These are phyloP conservation scores for Esox masquinongy DNA, from an alignment of 2,797 vertebrate genomes.

Conservation along the genomic window DNA sequence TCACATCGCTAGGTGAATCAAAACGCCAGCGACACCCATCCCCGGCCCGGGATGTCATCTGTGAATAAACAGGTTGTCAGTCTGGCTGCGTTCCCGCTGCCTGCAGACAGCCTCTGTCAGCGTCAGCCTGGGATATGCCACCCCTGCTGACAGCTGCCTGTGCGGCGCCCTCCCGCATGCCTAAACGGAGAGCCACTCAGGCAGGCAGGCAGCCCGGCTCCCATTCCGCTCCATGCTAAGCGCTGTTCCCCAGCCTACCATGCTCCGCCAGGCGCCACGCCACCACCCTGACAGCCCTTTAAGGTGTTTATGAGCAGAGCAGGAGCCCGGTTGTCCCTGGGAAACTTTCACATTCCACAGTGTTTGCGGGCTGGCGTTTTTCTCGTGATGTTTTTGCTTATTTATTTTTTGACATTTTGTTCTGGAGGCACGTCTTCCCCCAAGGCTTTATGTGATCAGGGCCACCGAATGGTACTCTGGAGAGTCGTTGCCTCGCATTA, in stretches of 20 bases:
- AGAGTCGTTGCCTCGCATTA: too few relatives aligned
- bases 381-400: constrained; percentile 43
- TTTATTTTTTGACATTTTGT: constrained; percentile 13
- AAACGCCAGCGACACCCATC: constrained; percentile 91
- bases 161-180: constrained; percentile 72
- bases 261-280: constrained; percentile 14
- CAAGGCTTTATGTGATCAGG: too few relatives aligned
- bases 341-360: constrained; percentile 70
- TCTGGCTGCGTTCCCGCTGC: constrained; percentile 87
- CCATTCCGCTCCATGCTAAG: constrained; percentile 49
- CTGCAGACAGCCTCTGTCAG: constrained; percentile 95
- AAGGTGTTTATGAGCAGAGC: constrained; percentile 72
- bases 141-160: constrained; percentile 94
- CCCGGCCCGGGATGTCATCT: constrained; percentile 85
- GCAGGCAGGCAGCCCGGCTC: constrained; percentile 70
- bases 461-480: too few relatives aligned
- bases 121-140: constrained; percentile 90
- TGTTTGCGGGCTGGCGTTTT: constrained; percentile 38
- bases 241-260: constrained; percentile 61
- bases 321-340: constrained; percentile 61
- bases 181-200: constrained; percentile 66
- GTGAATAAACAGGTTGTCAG: constrained; percentile 97
- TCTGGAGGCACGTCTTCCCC: too few relatives aligned
- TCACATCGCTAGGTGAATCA: constrained; percentile 82
- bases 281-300: constrained; percentile 60